Evolutionary conservation across 2,113 vertebrate species (phyloP).

Genomic region (Chroicocephalus ridibundus): DNA sequence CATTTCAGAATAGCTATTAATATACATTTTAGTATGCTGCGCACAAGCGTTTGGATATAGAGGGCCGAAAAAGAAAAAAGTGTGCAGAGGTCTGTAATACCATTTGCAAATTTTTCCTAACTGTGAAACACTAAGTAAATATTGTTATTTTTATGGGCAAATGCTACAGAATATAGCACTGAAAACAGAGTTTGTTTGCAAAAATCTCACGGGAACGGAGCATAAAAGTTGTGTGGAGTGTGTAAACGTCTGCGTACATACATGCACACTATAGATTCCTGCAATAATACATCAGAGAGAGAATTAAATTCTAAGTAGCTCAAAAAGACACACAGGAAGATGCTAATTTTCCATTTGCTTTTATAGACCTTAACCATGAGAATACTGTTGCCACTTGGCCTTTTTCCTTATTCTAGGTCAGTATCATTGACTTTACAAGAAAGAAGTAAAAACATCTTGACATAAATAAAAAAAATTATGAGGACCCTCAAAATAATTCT

Average conservation of each 20-base stretch:
- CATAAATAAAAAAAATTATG: background rate
- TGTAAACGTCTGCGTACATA: background rate
- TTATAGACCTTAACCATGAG: background rate
- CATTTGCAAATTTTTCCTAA: background rate
- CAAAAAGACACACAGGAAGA: background rate
- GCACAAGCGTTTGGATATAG: background rate
- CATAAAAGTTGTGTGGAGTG: background rate
- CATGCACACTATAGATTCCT: background rate
- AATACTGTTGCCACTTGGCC: background rate
- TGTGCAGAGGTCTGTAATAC: background rate
- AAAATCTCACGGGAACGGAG: background rate
- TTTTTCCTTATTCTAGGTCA: background rate
- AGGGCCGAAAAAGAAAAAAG: background rate
- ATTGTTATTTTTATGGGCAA: background rate
- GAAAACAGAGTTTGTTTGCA: background rate
- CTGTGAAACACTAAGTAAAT: background rate
- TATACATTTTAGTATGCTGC: background rate
- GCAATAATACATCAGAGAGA: background rate
- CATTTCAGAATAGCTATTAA: background rate
- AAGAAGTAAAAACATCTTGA: background rate
- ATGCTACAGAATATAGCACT: background rate
- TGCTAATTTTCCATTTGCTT: slow-evolving; percentile 11
- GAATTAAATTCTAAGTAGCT: background rate
- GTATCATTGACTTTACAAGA: background rate
- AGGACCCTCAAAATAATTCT: background rate